A percentile compares a stretch with the other conserved stretches of the same genome.
These are phyloP conservation scores for Drosophila monieri DNA, from an alignment of 2,888 invertebrate species.

Conservation along the genomic window DNA sequence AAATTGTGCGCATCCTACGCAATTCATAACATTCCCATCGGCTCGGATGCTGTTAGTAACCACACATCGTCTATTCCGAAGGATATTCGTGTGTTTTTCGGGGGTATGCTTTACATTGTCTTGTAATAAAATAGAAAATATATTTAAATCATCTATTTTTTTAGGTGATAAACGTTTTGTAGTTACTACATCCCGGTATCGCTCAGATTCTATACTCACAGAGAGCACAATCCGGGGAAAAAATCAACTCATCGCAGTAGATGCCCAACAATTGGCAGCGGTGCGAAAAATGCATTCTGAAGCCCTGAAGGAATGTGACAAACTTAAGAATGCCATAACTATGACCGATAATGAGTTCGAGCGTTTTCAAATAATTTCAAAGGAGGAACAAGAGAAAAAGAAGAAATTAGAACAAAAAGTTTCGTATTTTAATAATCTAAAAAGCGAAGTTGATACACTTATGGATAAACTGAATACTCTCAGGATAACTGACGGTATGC, in stretches of 20 bases:
- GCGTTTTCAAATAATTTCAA: slow-evolving; percentile 46
- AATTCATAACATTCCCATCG: slow-evolving; percentile 90
- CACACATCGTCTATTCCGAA: slow-evolving; percentile 86
- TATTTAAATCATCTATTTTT: background rate
- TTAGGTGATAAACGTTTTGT: slow-evolving; percentile 86
- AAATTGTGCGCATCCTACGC: slow-evolving; percentile 88
- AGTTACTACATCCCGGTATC: slow-evolving; percentile 87
- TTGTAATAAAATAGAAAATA: background rate
- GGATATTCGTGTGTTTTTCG: slow-evolving; percentile 87
- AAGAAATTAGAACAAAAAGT: slow-evolving; percentile 65
- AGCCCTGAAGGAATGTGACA: slow-evolving; percentile 71
- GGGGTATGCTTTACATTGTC: slow-evolving; percentile 84
- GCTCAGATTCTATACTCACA: slow-evolving; percentile 86
- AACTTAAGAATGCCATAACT: slow-evolving; percentile 45
- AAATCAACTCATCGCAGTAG: slow-evolving; percentile 86
- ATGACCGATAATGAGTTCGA: slow-evolving; percentile 55
- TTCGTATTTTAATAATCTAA: slow-evolving; percentile 46
- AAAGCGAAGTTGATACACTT: slow-evolving; percentile 59
- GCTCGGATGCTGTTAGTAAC: slow-evolving; percentile 86
- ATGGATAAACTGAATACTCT: slow-evolving; percentile 50
- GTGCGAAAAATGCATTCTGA: slow-evolving; percentile 66
- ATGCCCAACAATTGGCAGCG: slow-evolving; percentile 84
- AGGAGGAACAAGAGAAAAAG: slow-evolving; percentile 44
- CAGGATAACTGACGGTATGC: slow-evolving; percentile 58
- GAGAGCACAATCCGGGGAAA: slow-evolving; percentile 85